Conservation (phyloP, 2,113 vertebrate genomes). For the Cephalopholis sonnerati region DNA sequence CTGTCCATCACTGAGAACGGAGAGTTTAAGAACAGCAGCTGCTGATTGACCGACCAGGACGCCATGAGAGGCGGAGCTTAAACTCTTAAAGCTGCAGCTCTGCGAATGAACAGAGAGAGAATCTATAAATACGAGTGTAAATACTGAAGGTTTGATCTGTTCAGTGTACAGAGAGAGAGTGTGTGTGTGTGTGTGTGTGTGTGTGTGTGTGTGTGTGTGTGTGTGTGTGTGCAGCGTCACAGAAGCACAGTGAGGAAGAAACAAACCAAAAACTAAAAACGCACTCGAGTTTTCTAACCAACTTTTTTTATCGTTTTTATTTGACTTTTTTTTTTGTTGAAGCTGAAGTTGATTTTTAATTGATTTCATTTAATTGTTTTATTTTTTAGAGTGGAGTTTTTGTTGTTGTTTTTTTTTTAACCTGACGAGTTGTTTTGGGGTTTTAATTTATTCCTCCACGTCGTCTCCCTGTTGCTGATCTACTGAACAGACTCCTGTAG, state of each 20-base stretch:
- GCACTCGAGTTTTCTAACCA: constrained; percentile 58
- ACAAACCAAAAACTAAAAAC: constrained; percentile 55
- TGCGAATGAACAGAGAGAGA: background rate
- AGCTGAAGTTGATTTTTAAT: background rate
- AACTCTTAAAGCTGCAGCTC: constrained; percentile 5
- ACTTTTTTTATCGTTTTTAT: constrained; percentile 60
- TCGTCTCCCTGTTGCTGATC: constrained; percentile 58
- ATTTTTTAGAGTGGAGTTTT: constrained; percentile 13
- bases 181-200: constrained; percentile 26
- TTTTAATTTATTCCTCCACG: constrained; percentile 76
- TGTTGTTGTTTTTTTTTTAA: constrained; percentile 26
- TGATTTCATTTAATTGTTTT: background rate
- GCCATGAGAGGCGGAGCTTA: constrained; percentile 45
- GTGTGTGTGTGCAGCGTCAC: constrained; percentile 7
- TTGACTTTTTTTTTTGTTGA: constrained; percentile 18
- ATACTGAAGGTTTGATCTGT: constrained; percentile 47
- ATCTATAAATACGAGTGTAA: constrained; percentile 55
- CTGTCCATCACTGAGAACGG: constrained; percentile 99
- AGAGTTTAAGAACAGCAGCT: constrained; percentile 99
- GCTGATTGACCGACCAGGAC: constrained; percentile 81
- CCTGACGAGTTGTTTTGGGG: constrained; percentile 36
- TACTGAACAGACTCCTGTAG: constrained; percentile 68
- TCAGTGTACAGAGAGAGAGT: constrained; percentile 31
- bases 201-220: constrained; percentile 21
- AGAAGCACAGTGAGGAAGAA: constrained; percentile 66